phyloP scores from a whole-genome alignment of 2,113 vertebrate genomes.

The Hippocampus comes region DNA sequence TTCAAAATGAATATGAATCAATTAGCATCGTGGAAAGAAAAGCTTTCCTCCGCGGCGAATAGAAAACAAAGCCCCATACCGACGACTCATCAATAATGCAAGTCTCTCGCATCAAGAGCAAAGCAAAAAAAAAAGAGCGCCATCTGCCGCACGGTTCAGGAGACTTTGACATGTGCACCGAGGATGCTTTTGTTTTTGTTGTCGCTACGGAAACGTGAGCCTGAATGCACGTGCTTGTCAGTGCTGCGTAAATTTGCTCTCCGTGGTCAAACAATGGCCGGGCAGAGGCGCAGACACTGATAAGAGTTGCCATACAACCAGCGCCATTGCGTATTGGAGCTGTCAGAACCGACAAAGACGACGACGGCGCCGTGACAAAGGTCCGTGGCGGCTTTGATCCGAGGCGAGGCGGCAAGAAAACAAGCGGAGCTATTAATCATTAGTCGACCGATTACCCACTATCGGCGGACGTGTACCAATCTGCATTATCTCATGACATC shows the following conservation, averaged over 20 bases:
- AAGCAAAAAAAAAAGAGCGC: neutral
- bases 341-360: neutral
- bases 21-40: too few species aligned
- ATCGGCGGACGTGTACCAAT: neutral
- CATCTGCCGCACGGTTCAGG: neutral
- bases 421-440: neutral
- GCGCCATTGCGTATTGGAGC: neutral
- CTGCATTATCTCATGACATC: neutral
- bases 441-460: neutral
- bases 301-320: neutral
- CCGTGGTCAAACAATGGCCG: neutral
- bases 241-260: neutral
- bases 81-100: too few species aligned
- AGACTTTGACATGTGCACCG: neutral
- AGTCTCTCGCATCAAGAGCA: too few species aligned
- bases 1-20: too few species aligned
- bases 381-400: neutral
- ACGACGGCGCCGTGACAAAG: neutral
- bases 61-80: too few species aligned
- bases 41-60: too few species aligned
- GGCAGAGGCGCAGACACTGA: neutral
- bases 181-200: neutral
- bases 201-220: neutral
- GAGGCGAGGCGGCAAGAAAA: neutral
- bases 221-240: neutral